Percentiles rank a stretch among this genome's conserved stretches.
phyloP scores from a whole-genome alignment of 2,888 invertebrate species.

The Argyresthia goedartella region DNA sequence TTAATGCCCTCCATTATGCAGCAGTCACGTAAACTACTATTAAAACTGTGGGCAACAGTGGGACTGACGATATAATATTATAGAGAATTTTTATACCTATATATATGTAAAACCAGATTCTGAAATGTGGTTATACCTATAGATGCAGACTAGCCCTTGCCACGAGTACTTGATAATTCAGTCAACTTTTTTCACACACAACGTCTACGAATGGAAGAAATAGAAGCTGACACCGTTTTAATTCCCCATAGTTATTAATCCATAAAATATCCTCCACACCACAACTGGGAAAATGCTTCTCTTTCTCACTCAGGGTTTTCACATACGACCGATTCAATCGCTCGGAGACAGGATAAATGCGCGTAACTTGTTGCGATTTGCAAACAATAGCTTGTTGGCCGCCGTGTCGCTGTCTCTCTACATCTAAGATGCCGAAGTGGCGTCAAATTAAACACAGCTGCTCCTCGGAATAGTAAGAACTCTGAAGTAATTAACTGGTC shows the following conservation, averaged over 20 bases:
- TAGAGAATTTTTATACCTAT: too few relatives aligned
- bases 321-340: constrained; percentile 6
- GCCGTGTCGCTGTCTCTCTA: constrained; percentile 46
- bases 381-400: constrained; percentile 66
- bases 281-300: too few relatives aligned
- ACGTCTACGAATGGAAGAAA: constrained; percentile 27
- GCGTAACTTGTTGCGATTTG: constrained; percentile 52
- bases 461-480: constrained; percentile 2
- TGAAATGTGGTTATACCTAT: too few relatives aligned
- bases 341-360: constrained; percentile 30
- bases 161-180: too few relatives aligned
- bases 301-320: too few relatives aligned
- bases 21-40: too few relatives aligned
- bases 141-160: too few relatives aligned
- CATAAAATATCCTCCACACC: constrained; percentile 29
- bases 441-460: constrained; percentile 42
- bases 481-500: not conserved
- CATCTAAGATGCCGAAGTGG: constrained; percentile 45
- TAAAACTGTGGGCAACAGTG: too few relatives aligned
- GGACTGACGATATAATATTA: too few relatives aligned
- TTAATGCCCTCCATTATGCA: too few relatives aligned
- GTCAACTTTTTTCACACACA: constrained; percentile 38
- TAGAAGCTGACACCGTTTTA: constrained; percentile 24
- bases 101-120: too few relatives aligned
- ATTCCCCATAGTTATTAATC: constrained; percentile 26